Percentiles rank a stretch among this genome's conserved stretches.
Evolutionary conservation across 2,797 vertebrate genomes (phyloP).

Genomic region (Bradypus variegatus): DNA sequence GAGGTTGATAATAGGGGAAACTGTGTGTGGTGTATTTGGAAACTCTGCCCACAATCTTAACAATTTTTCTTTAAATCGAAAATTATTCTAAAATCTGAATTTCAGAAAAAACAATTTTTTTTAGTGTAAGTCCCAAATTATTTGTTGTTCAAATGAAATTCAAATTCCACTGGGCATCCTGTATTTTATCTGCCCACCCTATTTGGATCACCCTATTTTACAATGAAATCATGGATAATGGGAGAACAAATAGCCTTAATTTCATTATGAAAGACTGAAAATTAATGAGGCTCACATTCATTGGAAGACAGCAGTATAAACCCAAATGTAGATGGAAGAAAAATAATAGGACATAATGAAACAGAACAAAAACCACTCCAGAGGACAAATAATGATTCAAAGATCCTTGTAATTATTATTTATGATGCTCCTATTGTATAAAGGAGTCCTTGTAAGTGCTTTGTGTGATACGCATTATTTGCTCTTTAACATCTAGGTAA

Average conservation of each 20-base stretch:
- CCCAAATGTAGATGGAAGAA: not conserved
- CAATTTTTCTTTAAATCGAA: too few species aligned
- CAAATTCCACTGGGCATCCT: not conserved
- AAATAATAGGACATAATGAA: not conserved
- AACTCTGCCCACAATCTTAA: too few species aligned
- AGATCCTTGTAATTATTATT: not conserved
- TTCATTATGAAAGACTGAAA: not conserved
- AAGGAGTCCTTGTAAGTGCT: not conserved
- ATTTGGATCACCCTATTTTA: not conserved
- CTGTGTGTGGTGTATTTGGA: too few species aligned
- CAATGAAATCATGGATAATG: not conserved
- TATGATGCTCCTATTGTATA: not conserved
- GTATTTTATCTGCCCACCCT: too few species aligned
- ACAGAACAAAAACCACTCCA: not conserved
- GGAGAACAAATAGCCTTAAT: not conserved
- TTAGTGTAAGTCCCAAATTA: too few species aligned
- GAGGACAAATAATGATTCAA: not conserved
- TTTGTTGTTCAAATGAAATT: too few species aligned
- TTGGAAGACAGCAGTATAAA: not conserved
- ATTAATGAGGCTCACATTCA: not conserved
- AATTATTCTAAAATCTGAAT: too few species aligned
- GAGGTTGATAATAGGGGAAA: too few species aligned
- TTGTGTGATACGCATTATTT: not conserved
- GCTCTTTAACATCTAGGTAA: not conserved
- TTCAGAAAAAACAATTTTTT: too few species aligned